Conservation (phyloP, 64 coral and sea anemone species). For the Cladopsammia gracilis region DNA sequence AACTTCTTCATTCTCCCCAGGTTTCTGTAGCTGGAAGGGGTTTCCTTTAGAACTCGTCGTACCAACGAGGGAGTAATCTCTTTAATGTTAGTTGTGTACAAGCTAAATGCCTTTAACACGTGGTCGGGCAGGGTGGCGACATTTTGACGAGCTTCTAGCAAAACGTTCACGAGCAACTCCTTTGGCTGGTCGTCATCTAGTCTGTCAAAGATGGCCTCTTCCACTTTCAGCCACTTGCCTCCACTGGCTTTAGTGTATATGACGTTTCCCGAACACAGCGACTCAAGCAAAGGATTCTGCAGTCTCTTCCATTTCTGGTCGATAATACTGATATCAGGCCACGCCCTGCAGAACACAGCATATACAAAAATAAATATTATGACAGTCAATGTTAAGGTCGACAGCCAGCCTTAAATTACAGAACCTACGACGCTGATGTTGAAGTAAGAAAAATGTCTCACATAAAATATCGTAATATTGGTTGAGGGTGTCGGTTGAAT, state of each 20-base stretch:
- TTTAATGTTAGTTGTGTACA: background rate
- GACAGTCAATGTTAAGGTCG: no score
- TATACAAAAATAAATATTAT: no score
- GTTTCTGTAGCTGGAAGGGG: conserved; percentile 9
- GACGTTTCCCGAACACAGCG: conserved; percentile 31
- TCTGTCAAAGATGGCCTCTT: conserved; percentile 59
- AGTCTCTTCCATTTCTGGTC: conserved; percentile 84
- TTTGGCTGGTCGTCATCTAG: conserved; percentile 22
- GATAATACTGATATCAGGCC: conserved; percentile 66
- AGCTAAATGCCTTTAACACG: conserved; percentile 46
- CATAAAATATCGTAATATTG: no score
- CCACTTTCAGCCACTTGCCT: conserved; percentile 72
- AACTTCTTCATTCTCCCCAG: conserved; percentile 51
- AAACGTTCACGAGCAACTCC: conserved; percentile 38
- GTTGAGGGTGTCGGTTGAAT: no score
- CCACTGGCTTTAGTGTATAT: conserved; percentile 58
- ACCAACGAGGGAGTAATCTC: conserved; percentile 50
- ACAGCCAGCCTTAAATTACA: no score
- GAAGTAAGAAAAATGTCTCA: no score
- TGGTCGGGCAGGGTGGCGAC: conserved; percentile 73
- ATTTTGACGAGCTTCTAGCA: conserved; percentile 50
- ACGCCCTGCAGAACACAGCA: conserved; percentile 39
- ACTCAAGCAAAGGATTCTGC: conserved; percentile 53
- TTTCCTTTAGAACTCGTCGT: conserved; percentile 39
- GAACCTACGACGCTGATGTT: no score